Conservation (phyloP, 2,113 vertebrate genomes). For the Genyomyrus donnyi region DNA sequence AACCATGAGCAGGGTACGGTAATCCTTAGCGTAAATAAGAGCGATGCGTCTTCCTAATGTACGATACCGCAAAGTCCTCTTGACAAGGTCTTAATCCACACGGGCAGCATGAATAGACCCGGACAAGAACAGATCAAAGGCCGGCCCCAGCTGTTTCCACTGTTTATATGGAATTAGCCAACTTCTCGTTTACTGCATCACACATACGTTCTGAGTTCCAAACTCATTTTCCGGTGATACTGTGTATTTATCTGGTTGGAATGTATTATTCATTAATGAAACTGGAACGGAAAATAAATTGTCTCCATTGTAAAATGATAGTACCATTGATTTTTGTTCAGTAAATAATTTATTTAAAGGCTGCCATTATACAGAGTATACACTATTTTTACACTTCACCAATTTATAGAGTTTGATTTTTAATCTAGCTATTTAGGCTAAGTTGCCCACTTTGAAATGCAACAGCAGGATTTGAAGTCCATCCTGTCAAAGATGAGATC, state of each 20-base stretch:
- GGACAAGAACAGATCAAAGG: not conserved
- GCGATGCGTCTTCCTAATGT: not conserved
- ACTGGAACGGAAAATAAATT: not conserved
- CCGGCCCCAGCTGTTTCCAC: not conserved
- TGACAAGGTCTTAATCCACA: not conserved
- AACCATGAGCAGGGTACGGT: not conserved
- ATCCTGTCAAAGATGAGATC: not conserved
- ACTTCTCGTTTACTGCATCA: not conserved
- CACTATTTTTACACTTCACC: not conserved
- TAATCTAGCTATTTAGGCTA: not conserved
- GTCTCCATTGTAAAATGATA: conserved; percentile 1
- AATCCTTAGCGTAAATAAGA: not conserved
- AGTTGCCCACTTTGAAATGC: not conserved
- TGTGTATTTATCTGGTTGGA: not conserved
- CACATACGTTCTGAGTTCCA: not conserved
- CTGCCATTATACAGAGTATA: not conserved
- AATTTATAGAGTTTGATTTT: not conserved
- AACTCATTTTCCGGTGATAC: not conserved
- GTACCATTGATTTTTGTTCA: not conserved
- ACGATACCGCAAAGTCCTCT: not conserved
- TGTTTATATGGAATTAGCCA: not conserved
- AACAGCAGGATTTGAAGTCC: not conserved
- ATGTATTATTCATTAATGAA: conserved; percentile 7
- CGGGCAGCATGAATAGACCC: not conserved
- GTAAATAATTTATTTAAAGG: conserved; percentile 9